Evolutionary conservation across 2,797 vertebrate species (phyloP).

Genomic region (Mionectes olivaceus): DNA sequence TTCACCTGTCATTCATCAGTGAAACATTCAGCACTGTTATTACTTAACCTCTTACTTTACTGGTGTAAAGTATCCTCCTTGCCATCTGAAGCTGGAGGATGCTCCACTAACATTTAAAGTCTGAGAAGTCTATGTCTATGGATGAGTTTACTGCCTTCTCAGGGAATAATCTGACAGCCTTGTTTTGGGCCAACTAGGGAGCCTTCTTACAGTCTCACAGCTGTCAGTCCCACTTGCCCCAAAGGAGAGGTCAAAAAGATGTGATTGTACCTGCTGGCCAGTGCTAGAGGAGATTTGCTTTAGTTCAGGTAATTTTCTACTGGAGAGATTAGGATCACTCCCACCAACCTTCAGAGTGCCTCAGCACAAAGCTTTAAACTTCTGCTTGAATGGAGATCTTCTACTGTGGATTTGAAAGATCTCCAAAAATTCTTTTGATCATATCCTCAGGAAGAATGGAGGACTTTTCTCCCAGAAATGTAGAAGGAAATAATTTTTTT

Average conservation of each 20-base stretch:
- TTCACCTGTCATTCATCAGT: neutral
- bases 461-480: neutral
- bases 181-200: neutral
- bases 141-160: neutral
- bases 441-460: neutral
- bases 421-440: neutral
- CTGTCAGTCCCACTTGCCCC: neutral
- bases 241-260: neutral
- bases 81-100: neutral
- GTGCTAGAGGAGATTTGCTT: neutral
- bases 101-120: neutral
- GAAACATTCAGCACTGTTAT: neutral
- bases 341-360: neutral
- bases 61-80: neutral
- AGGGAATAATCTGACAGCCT: neutral
- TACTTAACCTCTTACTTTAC: neutral
- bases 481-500: neutral
- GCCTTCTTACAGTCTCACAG: accelerated
- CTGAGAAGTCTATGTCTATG: neutral
- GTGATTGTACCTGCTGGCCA: neutral
- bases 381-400: neutral
- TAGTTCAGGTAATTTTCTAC: neutral
- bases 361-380: neutral
- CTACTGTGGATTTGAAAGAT: neutral
- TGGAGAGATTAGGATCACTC: neutral